Base-by-base conservation (phyloP, 2,113 vertebrate genomes). In the Hyla sarda region DNA sequence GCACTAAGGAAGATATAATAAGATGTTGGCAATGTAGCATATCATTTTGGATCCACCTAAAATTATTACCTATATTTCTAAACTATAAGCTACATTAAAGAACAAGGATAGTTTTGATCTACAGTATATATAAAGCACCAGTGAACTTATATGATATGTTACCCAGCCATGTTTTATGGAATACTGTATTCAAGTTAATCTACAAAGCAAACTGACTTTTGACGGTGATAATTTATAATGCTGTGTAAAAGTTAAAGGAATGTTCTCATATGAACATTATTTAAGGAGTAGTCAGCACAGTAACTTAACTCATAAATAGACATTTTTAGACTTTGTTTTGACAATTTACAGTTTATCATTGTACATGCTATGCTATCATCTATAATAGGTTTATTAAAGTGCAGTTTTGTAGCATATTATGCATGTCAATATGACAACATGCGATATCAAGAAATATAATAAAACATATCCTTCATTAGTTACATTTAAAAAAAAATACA, bases 1-100 rank as follows among this genome's bases (percentile, higher is more conserved):
- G 91, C 93, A 90, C 93, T 82, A 89, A 83, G 87, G 62, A 88
- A 84, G 91, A 93, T 97, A 96, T 95, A 96, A 96, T 97, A 96
- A 96, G 94, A 89, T 89, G 23, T 89, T 93, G 92, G 92, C 90
- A 91, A 88, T 45, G 82, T 89, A 91, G 87, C 86, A 0, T 89
- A 74, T 93, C 72, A 94, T 96, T 93, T 95, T 71, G 67, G 73
- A 47, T 84, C 37, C 41, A 65, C 56, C 65, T 37, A 19, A 84
- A 77, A 84, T 76, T 47, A 84, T 84, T 75, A 60, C 83, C 73
- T 76, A 65, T 25, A 45, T 80, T 72, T 86, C 76, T 72, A 56
- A 56, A 86, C 62, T 81, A 73, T 48, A 48, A 48, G 50, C 48
- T 56, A 19, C 30, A 73, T 86, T 21, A 54, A 89, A 88, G 87